These are phyloP conservation scores for Cephus spinipes DNA, from an alignment of 2,888 invertebrate genomes.

Conservation along the genomic window DNA sequence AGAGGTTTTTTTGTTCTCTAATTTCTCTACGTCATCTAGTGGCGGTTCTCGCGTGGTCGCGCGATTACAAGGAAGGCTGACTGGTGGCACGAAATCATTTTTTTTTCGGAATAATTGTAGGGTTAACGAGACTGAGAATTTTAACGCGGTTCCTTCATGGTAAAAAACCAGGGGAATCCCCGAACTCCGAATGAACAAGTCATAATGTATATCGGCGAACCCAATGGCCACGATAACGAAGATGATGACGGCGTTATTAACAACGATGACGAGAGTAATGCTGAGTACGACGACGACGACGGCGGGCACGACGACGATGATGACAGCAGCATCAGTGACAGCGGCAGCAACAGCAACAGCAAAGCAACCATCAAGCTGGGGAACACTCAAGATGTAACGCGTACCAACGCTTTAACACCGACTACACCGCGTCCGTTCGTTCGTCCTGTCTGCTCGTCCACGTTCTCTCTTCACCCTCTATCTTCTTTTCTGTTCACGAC, in stretches of 20 bases:
- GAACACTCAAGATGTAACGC: conserved; percentile 24
- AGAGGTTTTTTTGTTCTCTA: not conserved
- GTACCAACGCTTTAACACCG: conserved; percentile 3
- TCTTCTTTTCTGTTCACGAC: not conserved
- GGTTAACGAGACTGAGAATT: not conserved
- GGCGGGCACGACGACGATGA: not conserved
- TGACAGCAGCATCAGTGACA: conserved; percentile 1
- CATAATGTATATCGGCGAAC: not conserved
- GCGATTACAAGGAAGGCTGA: conserved; percentile 36
- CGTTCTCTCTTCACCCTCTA: not conserved
- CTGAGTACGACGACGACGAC: not conserved
- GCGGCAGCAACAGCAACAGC: conserved; percentile 47
- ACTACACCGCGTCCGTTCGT: not conserved
- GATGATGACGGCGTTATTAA: not conserved
- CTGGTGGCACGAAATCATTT: conserved; percentile 36
- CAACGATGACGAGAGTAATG: not conserved
- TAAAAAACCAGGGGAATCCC: not conserved
- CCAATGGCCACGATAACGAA: not conserved
- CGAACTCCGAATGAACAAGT: not conserved
- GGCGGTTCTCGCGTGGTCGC: not conserved
- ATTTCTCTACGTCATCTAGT: conserved; percentile 1
- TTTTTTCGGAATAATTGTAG: conserved; percentile 1
- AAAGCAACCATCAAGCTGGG: conserved; percentile 56
- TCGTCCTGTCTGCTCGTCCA: not conserved
- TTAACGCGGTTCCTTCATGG: not conserved